Evolutionary conservation across 2,113 vertebrate genomes (phyloP).

Genomic region (Argyrosomus japonicus): DNA sequence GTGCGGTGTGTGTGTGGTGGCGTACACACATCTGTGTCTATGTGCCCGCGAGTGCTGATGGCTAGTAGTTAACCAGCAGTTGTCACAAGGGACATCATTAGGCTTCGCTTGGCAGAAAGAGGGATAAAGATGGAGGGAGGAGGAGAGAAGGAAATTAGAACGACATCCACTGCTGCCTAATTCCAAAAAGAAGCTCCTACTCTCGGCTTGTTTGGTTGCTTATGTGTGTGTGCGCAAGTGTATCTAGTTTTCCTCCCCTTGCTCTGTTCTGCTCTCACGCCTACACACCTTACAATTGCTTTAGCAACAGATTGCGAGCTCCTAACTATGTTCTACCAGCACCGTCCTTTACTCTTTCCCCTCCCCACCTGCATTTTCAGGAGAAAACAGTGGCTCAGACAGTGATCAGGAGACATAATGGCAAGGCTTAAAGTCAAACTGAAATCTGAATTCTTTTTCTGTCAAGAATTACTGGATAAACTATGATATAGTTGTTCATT

Average conservation of each 20-base stretch:
- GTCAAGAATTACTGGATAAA: background rate
- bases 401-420: constrained; percentile 15
- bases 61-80: constrained; percentile 73
- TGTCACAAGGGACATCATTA: constrained; percentile 85
- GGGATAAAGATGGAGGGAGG: constrained; percentile 58
- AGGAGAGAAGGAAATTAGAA: constrained; percentile 64
- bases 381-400: background rate
- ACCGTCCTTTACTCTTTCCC: constrained; percentile 7
- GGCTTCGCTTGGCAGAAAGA: constrained; percentile 67
- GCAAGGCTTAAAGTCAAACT: background rate
- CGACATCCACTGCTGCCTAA: constrained; percentile 57
- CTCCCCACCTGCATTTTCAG: background rate
- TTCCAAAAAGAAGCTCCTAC: constrained; percentile 42
- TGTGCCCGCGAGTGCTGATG: constrained; percentile 43
- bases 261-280: constrained; percentile 50
- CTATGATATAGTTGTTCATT: no score
- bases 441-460: background rate
- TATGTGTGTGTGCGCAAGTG: constrained; percentile 22
- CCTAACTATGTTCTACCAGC: constrained; percentile 31
- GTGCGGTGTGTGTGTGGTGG: constrained; percentile 16
- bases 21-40: constrained; percentile 23
- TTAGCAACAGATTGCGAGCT: constrained; percentile 61
- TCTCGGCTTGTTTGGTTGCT: constrained; percentile 26
- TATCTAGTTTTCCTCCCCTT: constrained; percentile 14
- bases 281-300: constrained; percentile 44